These are phyloP conservation scores for Lemur catta DNA, from an alignment of 2,797 vertebrate species.

Conservation along the genomic window DNA sequence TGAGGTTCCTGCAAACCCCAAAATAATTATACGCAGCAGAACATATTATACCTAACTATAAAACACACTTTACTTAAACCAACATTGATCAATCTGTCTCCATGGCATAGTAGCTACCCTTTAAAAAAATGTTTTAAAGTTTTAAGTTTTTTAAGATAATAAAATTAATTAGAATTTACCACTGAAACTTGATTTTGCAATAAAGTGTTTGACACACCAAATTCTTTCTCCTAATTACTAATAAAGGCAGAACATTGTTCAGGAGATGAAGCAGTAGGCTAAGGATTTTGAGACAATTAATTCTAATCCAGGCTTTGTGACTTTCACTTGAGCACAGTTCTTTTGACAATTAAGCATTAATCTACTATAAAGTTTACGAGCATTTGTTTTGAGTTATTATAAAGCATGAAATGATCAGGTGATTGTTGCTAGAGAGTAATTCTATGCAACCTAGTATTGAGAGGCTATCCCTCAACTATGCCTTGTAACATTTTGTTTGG, in stretches of 20 bases:
- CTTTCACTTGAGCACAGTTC: neutral
- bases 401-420: neutral
- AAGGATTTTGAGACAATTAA: slow-evolving; percentile 35
- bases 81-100: neutral
- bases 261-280: neutral
- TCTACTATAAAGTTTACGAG: neutral
- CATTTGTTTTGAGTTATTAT: neutral
- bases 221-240: slow-evolving; percentile 53
- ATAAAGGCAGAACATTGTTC: slow-evolving; percentile 40
- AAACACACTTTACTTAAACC: neutral
- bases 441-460: neutral
- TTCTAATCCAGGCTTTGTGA: slow-evolving; percentile 30
- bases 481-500: neutral
- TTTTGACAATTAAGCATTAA: neutral
- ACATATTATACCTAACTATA: neutral
- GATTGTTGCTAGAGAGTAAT: neutral
- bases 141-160: neutral
- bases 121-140: neutral
- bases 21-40: slow-evolving; percentile 7
- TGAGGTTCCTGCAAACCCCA: slow-evolving; percentile 4
- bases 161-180: slow-evolving; percentile 59
- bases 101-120: neutral
- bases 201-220: slow-evolving; percentile 4
- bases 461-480: neutral
- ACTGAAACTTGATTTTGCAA: neutral